Evolutionary conservation across 1,140 invertebrate species (phyloP).

Genomic region (Tigriopus japonicus): DNA sequence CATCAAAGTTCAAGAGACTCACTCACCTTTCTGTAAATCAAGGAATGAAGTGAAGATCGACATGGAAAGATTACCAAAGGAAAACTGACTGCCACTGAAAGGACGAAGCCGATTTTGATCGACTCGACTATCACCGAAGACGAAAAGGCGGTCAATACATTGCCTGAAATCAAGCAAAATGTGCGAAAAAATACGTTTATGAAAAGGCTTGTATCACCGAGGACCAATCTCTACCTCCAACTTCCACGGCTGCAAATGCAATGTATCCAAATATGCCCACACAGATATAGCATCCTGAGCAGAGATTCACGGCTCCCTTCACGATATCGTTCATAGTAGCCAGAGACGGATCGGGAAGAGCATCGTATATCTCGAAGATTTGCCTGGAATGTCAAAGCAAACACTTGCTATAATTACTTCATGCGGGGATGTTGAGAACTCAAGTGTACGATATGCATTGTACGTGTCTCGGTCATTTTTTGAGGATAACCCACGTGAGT

Average conservation of each 20-base stretch:
- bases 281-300: slow-evolving; percentile 51
- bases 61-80: slow-evolving; percentile 92
- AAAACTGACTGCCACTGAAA: slow-evolving; percentile 86
- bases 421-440: too few relatives aligned
- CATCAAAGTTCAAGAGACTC: slow-evolving; percentile 20
- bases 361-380: slow-evolving; percentile 85
- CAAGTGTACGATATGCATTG: too few relatives aligned
- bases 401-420: slow-evolving; percentile 1
- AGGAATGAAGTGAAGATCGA: slow-evolving; percentile 73
- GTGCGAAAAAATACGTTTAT: slow-evolving; percentile 19
- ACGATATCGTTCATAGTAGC: slow-evolving; percentile 75
- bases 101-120: slow-evolving; percentile 80
- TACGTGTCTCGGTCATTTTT: too few relatives aligned
- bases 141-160: slow-evolving; percentile 68
- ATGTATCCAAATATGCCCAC: slow-evolving; percentile 91
- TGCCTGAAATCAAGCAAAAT: slow-evolving; percentile 46
- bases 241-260: slow-evolving; percentile 58
- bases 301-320: slow-evolving; percentile 70
- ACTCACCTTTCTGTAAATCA: slow-evolving; percentile 62
- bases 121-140: slow-evolving; percentile 57
- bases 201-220: slow-evolving; percentile 4
- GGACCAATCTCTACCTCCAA: slow-evolving; percentile 36
- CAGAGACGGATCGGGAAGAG: slow-evolving; percentile 61
- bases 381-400: slow-evolving; percentile 41
- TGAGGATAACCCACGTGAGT: too few relatives aligned